Evolutionary conservation across 1,140 invertebrate genomes (phyloP), one percentile per base, ranked within the genome.

Genomic region (Penaeus vannamei): DNA sequence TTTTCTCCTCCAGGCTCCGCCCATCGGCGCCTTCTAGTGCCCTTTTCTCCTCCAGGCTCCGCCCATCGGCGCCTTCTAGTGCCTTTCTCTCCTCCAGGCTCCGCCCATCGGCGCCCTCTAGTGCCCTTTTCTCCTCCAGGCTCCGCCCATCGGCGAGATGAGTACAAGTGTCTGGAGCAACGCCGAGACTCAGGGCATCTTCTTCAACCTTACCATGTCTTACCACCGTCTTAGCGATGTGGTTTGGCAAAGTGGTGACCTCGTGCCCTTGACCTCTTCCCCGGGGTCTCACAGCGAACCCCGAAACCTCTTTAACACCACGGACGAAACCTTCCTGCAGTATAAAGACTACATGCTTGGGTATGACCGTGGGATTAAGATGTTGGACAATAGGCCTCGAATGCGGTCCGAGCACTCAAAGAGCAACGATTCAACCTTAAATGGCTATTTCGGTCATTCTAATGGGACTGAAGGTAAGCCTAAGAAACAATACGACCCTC

Each of bases 121-220:
- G 17, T 53, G 17, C 23, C 12, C 62, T 46, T 53, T 42, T 46
- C 59, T 29, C 36, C 80, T 42, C 32, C 60, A 86, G 85, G 85
- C 77, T 10, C 85, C 85, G 12, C 53, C 72, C 60, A 42, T 86
- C n/a, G 62, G 85, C n/a, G 76, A 86, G 32, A 0, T 42, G 36
- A 19, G 76, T 36, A 23, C 72, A 17, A n/a, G 12, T 14, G 1
- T 26, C 3, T 86, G 85, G 85, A 36, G 12, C 10, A 0, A 8
- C n/a, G 60, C 61, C 5, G 85, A 86, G 77, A 62, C 26, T 3
- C 19, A 80, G 4, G 85, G 85, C 23, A 46, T 46, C 53, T 86
- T 62, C 82, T 89, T 89, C 66, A 84, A 89, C 66, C 20, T 84
- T 1, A 81, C 87, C 1, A 83, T 89, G 87, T 89, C 87, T 2